These are phyloP conservation scores for Rugalucina vietnamica DNA, from an alignment of 2,888 invertebrate genomes.

Conservation along the genomic window DNA sequence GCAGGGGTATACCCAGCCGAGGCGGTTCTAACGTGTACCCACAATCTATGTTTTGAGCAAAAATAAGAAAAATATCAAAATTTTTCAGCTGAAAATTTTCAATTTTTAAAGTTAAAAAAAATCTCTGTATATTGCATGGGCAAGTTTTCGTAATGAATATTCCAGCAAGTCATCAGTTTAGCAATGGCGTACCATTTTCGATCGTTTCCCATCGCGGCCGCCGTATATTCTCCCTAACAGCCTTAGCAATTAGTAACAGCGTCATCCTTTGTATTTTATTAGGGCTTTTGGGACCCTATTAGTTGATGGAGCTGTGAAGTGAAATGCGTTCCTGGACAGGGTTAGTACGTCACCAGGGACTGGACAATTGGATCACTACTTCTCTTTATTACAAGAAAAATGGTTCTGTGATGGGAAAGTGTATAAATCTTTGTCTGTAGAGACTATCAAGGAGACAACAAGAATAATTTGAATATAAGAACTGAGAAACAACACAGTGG, in stretches of 20 bases:
- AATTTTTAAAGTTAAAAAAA: too few relatives aligned
- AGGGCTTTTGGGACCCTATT: constrained; percentile 54
- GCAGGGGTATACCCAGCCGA: too few relatives aligned
- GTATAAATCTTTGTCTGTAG: constrained; percentile 42
- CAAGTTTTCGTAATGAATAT: too few relatives aligned
- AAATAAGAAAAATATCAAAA: too few relatives aligned
- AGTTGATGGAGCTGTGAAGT: constrained; percentile 43
- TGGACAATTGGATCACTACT: constrained; percentile 57
- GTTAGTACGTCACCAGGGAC: constrained; percentile 59
- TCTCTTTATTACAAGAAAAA: constrained; percentile 57
- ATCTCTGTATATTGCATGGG: too few relatives aligned
- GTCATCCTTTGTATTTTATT: constrained; percentile 10
- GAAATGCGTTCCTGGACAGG: constrained; percentile 48
- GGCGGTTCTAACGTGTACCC: too few relatives aligned
- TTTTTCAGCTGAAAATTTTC: too few relatives aligned
- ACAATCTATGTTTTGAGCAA: too few relatives aligned
- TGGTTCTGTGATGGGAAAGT: constrained; percentile 50
- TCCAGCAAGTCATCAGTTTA: too few relatives aligned
- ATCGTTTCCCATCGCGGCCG: neutral
- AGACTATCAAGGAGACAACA: neutral
- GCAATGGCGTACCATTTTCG: neutral
- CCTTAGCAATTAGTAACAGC: constrained; percentile 5
- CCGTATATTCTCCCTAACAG: neutral
- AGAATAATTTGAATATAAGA: neutral
- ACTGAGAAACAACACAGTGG: too few relatives aligned